phyloP scores from a whole-genome alignment of 2,113 vertebrate genomes.

The Ammodytes marinus region DNA sequence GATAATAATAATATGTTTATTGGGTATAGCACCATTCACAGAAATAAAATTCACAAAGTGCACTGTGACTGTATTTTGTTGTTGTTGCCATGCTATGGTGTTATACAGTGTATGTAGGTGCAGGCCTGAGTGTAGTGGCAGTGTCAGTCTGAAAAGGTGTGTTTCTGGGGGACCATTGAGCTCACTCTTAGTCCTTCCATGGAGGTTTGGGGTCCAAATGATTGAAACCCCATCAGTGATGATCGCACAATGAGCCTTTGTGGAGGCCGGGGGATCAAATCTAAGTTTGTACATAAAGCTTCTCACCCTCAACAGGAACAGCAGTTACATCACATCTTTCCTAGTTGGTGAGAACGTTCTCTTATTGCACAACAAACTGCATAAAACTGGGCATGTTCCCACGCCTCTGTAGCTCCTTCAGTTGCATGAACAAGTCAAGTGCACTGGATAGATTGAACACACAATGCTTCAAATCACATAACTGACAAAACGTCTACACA shows the following conservation, averaged over 20 bases:
- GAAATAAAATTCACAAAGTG: not conserved
- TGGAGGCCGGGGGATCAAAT: not conserved
- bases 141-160: not conserved
- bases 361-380: slow-evolving; percentile 27
- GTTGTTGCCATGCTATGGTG: not conserved
- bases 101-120: slow-evolving; percentile 41
- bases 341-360: not conserved
- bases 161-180: not conserved
- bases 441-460: not conserved
- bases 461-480: not conserved
- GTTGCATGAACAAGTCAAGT: not conserved
- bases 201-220: not conserved
- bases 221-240: not conserved
- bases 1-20: not conserved
- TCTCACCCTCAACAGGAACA: slow-evolving; percentile 26
- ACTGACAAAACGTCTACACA: not conserved
- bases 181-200: not conserved
- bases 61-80: slow-evolving; percentile 21
- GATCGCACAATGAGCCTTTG: not conserved
- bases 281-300: not conserved
- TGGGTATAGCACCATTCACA: no score
- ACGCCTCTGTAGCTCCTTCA: not conserved
- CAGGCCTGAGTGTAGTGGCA: slow-evolving; percentile 30
- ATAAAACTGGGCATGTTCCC: slow-evolving; percentile 1
- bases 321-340: slow-evolving; percentile 42